Base-by-base conservation (phyloP, 1,140 invertebrate genomes). In the Arctopsyche grandis region DNA sequence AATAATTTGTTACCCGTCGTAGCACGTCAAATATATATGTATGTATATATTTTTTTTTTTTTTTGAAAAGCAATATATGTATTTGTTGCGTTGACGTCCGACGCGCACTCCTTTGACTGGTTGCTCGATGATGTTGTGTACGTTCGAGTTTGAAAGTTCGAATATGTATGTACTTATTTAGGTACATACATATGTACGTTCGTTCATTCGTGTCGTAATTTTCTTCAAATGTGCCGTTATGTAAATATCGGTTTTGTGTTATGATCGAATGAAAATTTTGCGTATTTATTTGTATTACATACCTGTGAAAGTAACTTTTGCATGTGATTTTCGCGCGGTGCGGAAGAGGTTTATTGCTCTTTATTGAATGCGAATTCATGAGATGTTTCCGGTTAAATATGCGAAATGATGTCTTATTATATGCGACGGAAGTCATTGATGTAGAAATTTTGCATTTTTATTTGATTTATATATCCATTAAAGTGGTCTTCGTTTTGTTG, bases 381-480 rank as follows among this genome's bases (percentile, higher is more conserved):
- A 58, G 22, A 60, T 29, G 38, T 44, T n/a, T 38, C 73, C 14
- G 58, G 58, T 75, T 38, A 21, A 38, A 75, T 75, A 29, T 56
- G 74, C 22, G 24, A 22, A 73, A 73, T 29, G 48, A 21, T 60
- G 29, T 60, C 29, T 76, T 63, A 76, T 76, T 66, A 76, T 76
- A 24, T 56, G n/a, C 44, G 63, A 19, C 74, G 74, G 74, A 76
- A 63, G 56, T 76, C 74, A 76, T 76, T 24, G 19, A 19, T 46
- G 9, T 14, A 16, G 21, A 43, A 74, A 52, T 74, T 16, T 24
- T 22, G 44, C 38, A 52, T 70, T 70, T 26, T 9, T 22, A 44
- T 26, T 44, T n/a, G n/a, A n/a, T n/a, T n/a, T 69, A 44, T 70
- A 52, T 52, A 38, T 70, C n/a, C n/a, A n/a, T n/a, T n/a, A n/a